Percentiles rank a stretch among this genome's conserved stretches.
Evolutionary conservation across 2,113 vertebrate species (phyloP).

Genomic region (Corythornis madagascariensis): DNA sequence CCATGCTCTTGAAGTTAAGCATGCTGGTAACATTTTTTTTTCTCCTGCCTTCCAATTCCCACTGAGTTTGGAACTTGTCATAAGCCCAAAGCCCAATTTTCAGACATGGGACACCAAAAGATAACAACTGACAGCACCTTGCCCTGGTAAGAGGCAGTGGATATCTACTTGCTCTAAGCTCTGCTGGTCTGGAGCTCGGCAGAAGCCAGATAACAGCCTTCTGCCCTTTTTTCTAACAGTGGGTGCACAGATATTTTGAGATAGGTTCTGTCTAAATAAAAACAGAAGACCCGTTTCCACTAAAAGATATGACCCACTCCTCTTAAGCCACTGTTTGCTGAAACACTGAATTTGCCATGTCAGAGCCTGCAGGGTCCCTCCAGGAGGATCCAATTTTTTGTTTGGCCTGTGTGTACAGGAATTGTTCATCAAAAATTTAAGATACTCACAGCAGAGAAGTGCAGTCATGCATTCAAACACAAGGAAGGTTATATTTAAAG

Average conservation of each 20-base stretch:
- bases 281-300: neutral
- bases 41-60: neutral
- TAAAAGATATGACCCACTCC: neutral
- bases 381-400: neutral
- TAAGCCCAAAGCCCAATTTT: neutral
- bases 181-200: neutral
- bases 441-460: neutral
- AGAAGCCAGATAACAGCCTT: neutral
- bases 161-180: neutral
- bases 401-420: neutral
- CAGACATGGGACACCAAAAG: neutral
- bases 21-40: neutral
- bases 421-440: neutral
- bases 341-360: neutral
- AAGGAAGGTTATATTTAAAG: neutral
- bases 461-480: neutral
- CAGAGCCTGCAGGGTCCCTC: neutral
- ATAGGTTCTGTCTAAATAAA: neutral
- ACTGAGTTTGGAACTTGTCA: fast-evolving
- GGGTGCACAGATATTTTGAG: no score
- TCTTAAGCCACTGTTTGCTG: neutral
- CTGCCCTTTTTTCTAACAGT: neutral
- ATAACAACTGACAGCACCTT: neutral
- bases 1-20: neutral
- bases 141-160: fast-evolving